Conservation (phyloP, 2,888 invertebrate species). For the Tenodera sinensis region DNA sequence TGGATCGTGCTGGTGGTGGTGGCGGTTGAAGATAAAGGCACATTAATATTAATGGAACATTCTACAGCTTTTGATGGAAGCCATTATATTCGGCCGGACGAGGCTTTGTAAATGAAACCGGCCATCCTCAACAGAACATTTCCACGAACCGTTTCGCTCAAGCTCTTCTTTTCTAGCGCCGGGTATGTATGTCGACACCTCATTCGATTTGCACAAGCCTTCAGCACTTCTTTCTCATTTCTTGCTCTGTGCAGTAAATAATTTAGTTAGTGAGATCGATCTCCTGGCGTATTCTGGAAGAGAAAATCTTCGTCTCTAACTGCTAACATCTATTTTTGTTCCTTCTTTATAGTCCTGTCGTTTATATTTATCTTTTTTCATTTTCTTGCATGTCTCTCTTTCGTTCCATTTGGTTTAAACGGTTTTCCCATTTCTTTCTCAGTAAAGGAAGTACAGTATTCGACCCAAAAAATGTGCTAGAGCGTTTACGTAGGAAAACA, state of each 20-base stretch:
- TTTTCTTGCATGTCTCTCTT: not conserved
- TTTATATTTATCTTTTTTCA: too few relatives aligned
- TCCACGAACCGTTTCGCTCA: not conserved
- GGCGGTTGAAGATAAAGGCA: not conserved
- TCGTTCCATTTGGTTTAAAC: too few relatives aligned
- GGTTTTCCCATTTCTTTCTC: too few relatives aligned
- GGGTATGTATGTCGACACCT: not conserved
- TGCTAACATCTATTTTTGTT: not conserved
- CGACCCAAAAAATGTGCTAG: too few relatives aligned
- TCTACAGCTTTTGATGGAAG: not conserved
- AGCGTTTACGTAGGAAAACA: too few relatives aligned
- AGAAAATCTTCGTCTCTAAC: not conserved
- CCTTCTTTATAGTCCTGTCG: not conserved
- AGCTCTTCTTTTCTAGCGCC: not conserved
- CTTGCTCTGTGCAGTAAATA: not conserved
- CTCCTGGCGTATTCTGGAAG: not conserved
- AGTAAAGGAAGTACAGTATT: too few relatives aligned
- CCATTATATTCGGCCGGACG: not conserved
- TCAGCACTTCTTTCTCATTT: not conserved
- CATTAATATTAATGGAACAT: not conserved
- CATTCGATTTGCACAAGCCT: not conserved
- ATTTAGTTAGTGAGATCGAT: not conserved
- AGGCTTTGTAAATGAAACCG: not conserved
- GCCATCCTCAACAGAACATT: not conserved
- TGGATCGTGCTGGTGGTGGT: too few relatives aligned